phyloP scores from a whole-genome alignment of 2,113 vertebrate species.

The Balaenoptera acutorostrata region DNA sequence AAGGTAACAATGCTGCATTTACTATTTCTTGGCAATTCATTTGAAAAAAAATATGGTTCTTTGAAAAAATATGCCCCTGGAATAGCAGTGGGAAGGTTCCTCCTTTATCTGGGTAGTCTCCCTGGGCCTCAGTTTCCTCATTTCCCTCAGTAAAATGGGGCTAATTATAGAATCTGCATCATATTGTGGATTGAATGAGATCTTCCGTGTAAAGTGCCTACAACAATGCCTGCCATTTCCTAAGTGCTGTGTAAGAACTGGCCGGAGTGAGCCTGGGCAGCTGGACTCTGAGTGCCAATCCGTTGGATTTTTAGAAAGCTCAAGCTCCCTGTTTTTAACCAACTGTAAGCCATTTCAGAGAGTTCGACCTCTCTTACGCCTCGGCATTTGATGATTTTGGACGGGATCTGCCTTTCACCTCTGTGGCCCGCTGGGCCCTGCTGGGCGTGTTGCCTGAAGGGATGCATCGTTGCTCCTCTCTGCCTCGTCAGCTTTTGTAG shows the following conservation, averaged over 20 bases:
- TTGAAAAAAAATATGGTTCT: not conserved
- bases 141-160: not conserved
- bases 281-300: too few relatives aligned
- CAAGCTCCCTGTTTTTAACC: not conserved
- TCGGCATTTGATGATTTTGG: slow-evolving; percentile 13
- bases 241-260: rapidly evolving
- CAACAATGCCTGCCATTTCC: not conserved
- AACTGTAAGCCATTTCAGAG: not conserved
- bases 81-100: not conserved
- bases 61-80: not conserved
- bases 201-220: not conserved
- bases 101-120: not conserved
- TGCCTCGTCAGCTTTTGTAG: not conserved
- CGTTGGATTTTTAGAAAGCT: not conserved
- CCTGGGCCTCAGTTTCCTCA: not conserved
- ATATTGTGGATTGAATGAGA: not conserved
- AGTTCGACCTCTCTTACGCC: not conserved
- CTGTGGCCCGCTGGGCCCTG: slow-evolving; percentile 43
- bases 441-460: not conserved
- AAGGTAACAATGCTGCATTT: not conserved
- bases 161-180: not conserved
- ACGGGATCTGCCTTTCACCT: not conserved
- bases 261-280: not conserved
- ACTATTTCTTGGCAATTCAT: not conserved
- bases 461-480: not conserved